Evolutionary conservation across 1,140 invertebrate species (phyloP), one percentile per base, ranked within the genome.

Genomic region (Drosophila pseudoananassae): DNA sequence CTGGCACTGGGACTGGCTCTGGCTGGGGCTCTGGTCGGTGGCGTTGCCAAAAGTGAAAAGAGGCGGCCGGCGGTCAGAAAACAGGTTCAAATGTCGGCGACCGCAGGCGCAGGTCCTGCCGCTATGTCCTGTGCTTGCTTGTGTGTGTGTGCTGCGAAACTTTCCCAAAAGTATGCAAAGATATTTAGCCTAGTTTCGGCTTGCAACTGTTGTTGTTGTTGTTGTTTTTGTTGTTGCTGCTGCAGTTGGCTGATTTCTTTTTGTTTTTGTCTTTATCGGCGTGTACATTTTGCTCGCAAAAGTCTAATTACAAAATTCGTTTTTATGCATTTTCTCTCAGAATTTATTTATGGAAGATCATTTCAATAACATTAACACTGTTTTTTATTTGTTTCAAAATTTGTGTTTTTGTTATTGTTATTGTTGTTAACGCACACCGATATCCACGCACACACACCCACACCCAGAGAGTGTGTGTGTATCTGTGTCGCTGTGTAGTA

Each of bases 21-120:
- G 12, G 10, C 27, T 8, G 27, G 31, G 8, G 33, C 9, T n/a
- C 33, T n/a, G 33, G 33, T 36, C 33, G 33, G 8, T 31, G 9
- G 36, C 54, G 46, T 25, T 70, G 73, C 47, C 65, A 77, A 56
- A 71, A 57, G 43, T 27, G 43, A 71, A 59, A 52, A 56, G 25
- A 33, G 33, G 47, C 65, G 55, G 56, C 45, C 72, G 58, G 54
- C 66, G 81, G 73, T 76, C 72, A 76, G 56, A 57, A 53, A 56
- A 55, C 75, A 88, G 82, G 82, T 87, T 87, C 82, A 87, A 87
- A 88, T 82, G 82, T 87, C 82, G 83, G 78, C 82, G 82, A 87
- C 82, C 82, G 84, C 72, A 68, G 72, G 83, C 75, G 72, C 73
- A 76, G 73, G 61, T 54, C 72, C 56, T 43, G 40, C 52, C 56